These are phyloP conservation scores for Arion vulgaris DNA, from an alignment of 1,140 invertebrate species.

Conservation along the genomic window DNA sequence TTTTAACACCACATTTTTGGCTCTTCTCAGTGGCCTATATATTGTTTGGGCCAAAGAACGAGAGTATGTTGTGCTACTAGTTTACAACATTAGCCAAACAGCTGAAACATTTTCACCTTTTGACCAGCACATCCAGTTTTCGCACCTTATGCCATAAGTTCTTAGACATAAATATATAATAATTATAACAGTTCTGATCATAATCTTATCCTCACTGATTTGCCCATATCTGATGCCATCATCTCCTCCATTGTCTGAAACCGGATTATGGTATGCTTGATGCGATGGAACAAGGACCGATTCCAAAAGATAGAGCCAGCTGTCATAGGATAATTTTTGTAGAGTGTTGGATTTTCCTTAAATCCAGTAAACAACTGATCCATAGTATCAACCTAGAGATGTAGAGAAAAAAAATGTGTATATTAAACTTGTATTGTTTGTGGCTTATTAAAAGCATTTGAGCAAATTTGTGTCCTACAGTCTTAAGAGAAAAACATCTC, in stretches of 20 bases:
- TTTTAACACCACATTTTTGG: too few relatives aligned
- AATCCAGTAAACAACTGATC: slow-evolving; percentile 77
- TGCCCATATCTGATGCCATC: slow-evolving; percentile 82
- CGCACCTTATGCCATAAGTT: too few relatives aligned
- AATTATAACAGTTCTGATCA: not conserved
- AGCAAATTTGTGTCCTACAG: too few relatives aligned
- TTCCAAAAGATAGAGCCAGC: slow-evolving; percentile 89
- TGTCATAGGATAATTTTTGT: slow-evolving; percentile 83
- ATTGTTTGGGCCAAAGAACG: too few relatives aligned
- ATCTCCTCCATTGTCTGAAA: slow-evolving; percentile 84
- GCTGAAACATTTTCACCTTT: too few relatives aligned
- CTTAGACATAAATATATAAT: too few relatives aligned
- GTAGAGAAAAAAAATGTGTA: not conserved
- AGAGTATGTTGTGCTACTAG: too few relatives aligned
- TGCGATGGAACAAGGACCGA: slow-evolving; percentile 81
- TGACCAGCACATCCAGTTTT: too few relatives aligned
- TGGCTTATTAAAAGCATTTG: too few relatives aligned
- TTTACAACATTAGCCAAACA: too few relatives aligned
- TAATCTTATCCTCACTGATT: slow-evolving; percentile 67
- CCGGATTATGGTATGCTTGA: slow-evolving; percentile 84
- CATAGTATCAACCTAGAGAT: slow-evolving; percentile 67
- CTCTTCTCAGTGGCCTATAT: too few relatives aligned
- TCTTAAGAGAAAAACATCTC: too few relatives aligned
- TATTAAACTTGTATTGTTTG: not conserved
- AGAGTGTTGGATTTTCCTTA: slow-evolving; percentile 80